Percentiles rank a stretch among this genome's conserved stretches.
phyloP scores from a whole-genome alignment of 2,888 invertebrate species.

The Heliconius charithonia region DNA sequence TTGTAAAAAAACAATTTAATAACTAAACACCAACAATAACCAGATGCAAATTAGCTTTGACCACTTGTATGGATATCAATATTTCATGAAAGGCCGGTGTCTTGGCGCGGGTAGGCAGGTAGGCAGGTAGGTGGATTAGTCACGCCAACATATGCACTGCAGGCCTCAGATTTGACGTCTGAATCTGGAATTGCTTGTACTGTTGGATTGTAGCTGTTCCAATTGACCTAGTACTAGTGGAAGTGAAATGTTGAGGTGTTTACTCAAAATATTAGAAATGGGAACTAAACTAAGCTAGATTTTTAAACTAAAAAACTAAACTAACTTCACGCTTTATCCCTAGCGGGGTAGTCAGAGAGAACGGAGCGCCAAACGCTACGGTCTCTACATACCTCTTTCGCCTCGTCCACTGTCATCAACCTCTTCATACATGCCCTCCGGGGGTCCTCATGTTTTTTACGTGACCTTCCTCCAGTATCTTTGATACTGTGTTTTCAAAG shows the following conservation, averaged over 20 bases:
- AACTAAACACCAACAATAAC: not conserved
- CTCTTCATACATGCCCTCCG: no score
- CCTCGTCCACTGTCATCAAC: no score
- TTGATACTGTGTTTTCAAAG: no score
- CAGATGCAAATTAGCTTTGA: slow-evolving; percentile 7
- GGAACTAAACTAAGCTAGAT: not conserved
- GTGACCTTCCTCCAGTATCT: no score
- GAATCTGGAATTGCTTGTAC: slow-evolving; percentile 25
- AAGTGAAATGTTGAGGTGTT: not conserved
- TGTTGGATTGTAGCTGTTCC: not conserved
- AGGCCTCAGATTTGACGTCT: slow-evolving; percentile 31
- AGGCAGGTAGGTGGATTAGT: slow-evolving; percentile 48
- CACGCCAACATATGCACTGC: slow-evolving; percentile 42
- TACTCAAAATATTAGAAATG: not conserved
- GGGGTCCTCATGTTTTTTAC: no score
- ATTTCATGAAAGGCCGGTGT: slow-evolving; percentile 47
- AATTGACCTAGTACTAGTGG: not conserved
- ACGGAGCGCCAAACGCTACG: no score
- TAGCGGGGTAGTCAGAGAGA: no score
- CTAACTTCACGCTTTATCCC: no score
- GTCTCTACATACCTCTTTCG: no score
- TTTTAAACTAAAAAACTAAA: no score
- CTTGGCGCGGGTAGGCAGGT: slow-evolving; percentile 53
- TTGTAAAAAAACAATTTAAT: not conserved
- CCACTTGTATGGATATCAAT: slow-evolving; percentile 22